Conservation (phyloP, 2,888 invertebrate genomes). For the Lithodes maja region DNA sequence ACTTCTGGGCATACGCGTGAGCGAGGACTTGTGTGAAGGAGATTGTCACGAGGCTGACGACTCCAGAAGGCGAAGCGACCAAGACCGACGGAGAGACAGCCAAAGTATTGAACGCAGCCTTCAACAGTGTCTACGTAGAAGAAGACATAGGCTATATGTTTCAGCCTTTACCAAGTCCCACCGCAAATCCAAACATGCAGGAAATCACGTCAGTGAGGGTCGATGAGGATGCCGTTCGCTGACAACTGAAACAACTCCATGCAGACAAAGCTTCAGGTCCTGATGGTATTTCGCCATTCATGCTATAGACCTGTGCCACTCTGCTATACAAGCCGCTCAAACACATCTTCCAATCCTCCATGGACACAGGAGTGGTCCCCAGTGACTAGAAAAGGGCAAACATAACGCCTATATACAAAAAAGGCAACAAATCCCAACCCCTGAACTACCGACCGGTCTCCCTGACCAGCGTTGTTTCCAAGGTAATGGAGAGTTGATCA, state of each 20-base stretch:
- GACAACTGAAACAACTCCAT: neutral
- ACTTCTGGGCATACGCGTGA: neutral
- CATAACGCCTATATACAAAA: conserved; percentile 13
- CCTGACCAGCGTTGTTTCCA: conserved; percentile 18
- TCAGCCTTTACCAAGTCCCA: neutral
- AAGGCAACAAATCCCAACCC: conserved; percentile 12
- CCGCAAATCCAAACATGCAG: neutral
- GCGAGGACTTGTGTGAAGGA: neutral
- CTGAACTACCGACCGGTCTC: neutral
- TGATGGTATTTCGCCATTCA: neutral
- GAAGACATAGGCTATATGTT: neutral
- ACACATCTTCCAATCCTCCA: conserved; percentile 10
- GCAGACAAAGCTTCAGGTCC: neutral
- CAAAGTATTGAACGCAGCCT: neutral
- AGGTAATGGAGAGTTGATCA: conserved; percentile 34
- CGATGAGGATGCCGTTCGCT: neutral
- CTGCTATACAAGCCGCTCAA: neutral
- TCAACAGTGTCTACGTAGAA: neutral
- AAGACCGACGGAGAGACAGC: neutral
- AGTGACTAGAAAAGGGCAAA: neutral
- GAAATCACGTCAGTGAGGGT: neutral
- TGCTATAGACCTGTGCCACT: neutral
- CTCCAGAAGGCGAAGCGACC: neutral
- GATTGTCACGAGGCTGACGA: neutral
- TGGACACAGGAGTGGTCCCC: conserved; percentile 21